phyloP scores from a whole-genome alignment of 2,113 vertebrate species.

The Halichoerus grypus region DNA sequence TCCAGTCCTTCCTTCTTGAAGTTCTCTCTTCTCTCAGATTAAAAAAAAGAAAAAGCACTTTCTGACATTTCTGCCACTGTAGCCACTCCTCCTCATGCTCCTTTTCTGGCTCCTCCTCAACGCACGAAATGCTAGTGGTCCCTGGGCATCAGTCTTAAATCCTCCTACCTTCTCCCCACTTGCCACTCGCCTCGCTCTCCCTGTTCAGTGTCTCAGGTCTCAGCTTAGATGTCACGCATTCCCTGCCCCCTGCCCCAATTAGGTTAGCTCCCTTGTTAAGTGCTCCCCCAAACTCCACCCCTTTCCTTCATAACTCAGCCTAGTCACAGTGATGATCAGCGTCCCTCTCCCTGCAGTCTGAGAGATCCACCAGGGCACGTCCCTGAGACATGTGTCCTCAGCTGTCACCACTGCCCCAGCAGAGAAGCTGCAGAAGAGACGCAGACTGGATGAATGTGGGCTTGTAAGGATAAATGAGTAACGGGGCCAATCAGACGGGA shows the following conservation, averaged over 20 bases:
- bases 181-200: not conserved
- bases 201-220: not conserved
- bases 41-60: not conserved
- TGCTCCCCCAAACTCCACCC: not conserved
- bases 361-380: not conserved
- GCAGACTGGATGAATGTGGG: rapidly evolving
- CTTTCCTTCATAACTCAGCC: not conserved
- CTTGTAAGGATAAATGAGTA: not conserved
- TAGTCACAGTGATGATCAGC: not conserved
- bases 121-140: not conserved
- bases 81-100: not conserved
- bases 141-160: not conserved
- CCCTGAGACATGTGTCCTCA: too few species aligned
- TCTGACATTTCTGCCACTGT: not conserved
- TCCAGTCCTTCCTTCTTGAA: not conserved
- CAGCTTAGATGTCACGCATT: not conserved
- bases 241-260: too few species aligned
- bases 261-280: not conserved
- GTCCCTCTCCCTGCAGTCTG: not conserved
- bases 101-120: not conserved
- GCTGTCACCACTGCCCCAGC: not conserved
- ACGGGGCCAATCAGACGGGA: not conserved
- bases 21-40: not conserved
- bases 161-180: not conserved
- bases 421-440: not conserved